Evolutionary conservation across 2,797 vertebrate genomes (phyloP), one percentile per base, ranked within the genome.

Genomic region (Erethizon dorsatum): DNA sequence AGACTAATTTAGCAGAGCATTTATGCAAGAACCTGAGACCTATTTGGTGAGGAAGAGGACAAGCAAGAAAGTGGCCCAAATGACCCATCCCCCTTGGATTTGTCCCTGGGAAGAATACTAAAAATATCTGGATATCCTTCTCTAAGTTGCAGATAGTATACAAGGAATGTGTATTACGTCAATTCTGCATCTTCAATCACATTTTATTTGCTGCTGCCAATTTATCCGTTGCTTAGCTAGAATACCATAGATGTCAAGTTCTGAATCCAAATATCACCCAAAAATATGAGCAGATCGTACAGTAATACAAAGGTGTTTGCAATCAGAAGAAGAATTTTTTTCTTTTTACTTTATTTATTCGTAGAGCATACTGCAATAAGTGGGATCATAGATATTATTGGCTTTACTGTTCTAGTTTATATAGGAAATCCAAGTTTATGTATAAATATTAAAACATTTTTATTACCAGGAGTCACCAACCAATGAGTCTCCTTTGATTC

Each of bases 121-220:
- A 95, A 47, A 85, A 82, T 52, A 85, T 89, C 31, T 92, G 14
- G 14, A 78, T 89, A n/a, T 50, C n/a, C 67, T 63, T 88, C 45
- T 71, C 80, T 88, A 79, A 90, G 17, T 41, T 85, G 37, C 4
- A 82, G 88, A 78, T 14, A 80, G 37, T 75, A 69, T 28, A 69
- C 45, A 91, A 89, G 54, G 28, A 13, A 93, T 78, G 3, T 37
- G 8, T 63, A 63, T 79, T 82, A 85, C n/a, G 28, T 69, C 83
- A 67, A 50, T n/a, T 61, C 75, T 91, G 11, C 12, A 88, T 84
- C 22, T 77, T 52, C 84, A 80, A 50, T 41, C 20, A 67, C 90
- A 67, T 50, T 85, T 84, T 93, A 91, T 91, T 91, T 97, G 73
- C 59, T 82, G 11, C 56, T 71, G 22, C 47, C 33, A 86, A 14